Percentiles rank a stretch among this genome's conserved stretches.
phyloP scores from a whole-genome alignment of 2,888 invertebrate species.

The Diloba caeruleocephala region DNA sequence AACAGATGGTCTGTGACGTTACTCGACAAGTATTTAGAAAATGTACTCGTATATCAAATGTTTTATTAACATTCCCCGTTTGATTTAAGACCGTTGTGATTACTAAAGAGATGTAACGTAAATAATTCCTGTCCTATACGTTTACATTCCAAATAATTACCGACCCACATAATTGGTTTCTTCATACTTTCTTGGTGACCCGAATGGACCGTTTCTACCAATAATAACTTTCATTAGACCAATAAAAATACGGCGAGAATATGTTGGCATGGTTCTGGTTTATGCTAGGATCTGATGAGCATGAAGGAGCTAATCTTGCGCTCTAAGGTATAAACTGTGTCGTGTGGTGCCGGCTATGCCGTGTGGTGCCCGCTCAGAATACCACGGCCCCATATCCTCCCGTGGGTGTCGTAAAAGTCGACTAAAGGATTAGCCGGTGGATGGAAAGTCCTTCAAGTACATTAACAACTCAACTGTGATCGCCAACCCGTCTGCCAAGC shows the following conservation, averaged over 20 bases:
- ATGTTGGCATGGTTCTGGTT: not conserved
- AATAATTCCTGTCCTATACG: constrained; percentile 14
- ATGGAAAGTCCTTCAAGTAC: no score
- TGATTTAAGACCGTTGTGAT: constrained; percentile 41
- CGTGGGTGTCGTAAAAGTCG: no score
- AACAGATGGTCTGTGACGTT: constrained; percentile 31
- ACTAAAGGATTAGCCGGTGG: not conserved
- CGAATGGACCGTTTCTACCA: no score
- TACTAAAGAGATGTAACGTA: constrained; percentile 24
- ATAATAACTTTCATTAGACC: no score
- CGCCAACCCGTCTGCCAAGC: no score
- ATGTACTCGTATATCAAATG: constrained; percentile 30
- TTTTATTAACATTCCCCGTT: constrained; percentile 45
- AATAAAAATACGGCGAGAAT: no score
- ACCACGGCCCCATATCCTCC: no score
- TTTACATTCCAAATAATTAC: constrained; percentile 38
- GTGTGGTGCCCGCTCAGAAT: no score
- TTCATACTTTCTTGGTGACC: constrained; percentile 34
- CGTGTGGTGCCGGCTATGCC: no score
- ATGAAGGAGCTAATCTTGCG: not conserved
- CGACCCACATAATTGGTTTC: constrained; percentile 35
- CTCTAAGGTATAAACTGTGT: no score
- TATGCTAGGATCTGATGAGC: not conserved
- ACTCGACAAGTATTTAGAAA: constrained; percentile 35
- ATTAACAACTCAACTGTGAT: no score